Percentiles rank a stretch among this genome's conserved stretches.
These are phyloP conservation scores for Acanthopagrus latus DNA, from an alignment of 2,797 vertebrate species.

Conservation along the genomic window DNA sequence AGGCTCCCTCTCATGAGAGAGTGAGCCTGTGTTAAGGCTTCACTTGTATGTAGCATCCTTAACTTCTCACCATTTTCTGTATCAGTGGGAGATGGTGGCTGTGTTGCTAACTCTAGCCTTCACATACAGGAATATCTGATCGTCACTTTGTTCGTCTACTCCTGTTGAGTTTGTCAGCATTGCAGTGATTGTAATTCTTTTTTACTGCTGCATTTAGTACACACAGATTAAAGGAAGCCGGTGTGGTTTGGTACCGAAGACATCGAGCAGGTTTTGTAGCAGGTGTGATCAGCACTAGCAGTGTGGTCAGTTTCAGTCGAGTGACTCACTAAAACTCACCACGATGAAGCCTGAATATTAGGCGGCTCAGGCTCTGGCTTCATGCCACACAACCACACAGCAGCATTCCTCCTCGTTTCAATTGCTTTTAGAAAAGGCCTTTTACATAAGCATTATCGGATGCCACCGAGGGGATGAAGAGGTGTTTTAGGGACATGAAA, in stretches of 20 bases:
- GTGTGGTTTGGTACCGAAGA: neutral
- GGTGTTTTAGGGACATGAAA: slow-evolving; percentile 26
- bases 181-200: neutral
- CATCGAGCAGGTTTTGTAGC: neutral
- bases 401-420: slow-evolving; percentile 28
- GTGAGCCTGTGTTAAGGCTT: slow-evolving; percentile 46
- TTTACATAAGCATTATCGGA: slow-evolving; percentile 42
- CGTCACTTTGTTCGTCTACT: neutral
- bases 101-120: neutral
- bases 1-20: slow-evolving; percentile 68
- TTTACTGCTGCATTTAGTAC: neutral
- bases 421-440: slow-evolving; percentile 39
- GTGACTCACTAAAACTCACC: slow-evolving; percentile 11
- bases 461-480: slow-evolving; percentile 32
- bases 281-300: neutral
- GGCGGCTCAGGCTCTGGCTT: slow-evolving; percentile 8
- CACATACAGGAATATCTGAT: neutral
- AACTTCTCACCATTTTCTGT: slow-evolving; percentile 41
- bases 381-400: slow-evolving; percentile 9
- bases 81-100: slow-evolving; percentile 39
- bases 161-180: too few species aligned
- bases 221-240: neutral
- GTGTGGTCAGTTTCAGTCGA: neutral
- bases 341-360: slow-evolving; percentile 19
- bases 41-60: slow-evolving; percentile 51